Evolutionary conservation across 2,113 vertebrate genomes (phyloP).

Genomic region (Alces alces): DNA sequence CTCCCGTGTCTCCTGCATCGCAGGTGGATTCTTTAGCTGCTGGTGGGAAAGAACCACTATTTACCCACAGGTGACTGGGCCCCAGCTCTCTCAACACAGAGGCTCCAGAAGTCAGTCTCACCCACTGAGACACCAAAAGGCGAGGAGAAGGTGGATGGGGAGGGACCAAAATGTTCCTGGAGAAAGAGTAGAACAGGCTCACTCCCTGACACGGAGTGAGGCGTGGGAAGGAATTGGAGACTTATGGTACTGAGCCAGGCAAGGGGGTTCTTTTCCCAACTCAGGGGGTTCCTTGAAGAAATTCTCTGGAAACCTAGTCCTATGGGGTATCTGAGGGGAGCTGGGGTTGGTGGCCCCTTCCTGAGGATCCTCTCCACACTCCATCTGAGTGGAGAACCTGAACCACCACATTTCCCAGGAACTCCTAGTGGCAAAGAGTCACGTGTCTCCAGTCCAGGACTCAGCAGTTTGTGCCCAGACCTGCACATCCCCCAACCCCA

Average conservation of each 20-base stretch:
- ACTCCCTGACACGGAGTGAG: not conserved
- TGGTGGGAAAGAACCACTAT: not conserved
- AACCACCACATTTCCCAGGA: not conserved
- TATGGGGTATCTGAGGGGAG: not conserved
- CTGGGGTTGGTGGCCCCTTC: not conserved
- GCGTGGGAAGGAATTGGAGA: not conserved
- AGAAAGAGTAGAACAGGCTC: not conserved
- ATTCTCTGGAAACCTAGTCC: not conserved
- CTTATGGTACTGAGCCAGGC: not conserved
- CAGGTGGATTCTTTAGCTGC: not conserved
- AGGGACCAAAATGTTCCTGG: not conserved
- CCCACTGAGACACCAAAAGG: accelerated
- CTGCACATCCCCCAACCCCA: not conserved
- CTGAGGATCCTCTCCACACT: not conserved
- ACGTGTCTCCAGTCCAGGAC: not conserved
- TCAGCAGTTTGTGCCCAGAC: not conserved
- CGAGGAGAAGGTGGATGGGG: not conserved
- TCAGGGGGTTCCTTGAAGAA: not conserved
- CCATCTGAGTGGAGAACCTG: not conserved
- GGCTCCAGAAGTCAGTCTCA: not conserved
- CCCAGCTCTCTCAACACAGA: not conserved
- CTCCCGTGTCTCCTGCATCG: not conserved
- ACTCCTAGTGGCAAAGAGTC: not conserved
- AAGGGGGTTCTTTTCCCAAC: not conserved
- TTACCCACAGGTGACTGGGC: not conserved